Evolutionary conservation across 2,888 invertebrate species (phyloP).

Genomic region (Toxonevra muliebris): DNA sequence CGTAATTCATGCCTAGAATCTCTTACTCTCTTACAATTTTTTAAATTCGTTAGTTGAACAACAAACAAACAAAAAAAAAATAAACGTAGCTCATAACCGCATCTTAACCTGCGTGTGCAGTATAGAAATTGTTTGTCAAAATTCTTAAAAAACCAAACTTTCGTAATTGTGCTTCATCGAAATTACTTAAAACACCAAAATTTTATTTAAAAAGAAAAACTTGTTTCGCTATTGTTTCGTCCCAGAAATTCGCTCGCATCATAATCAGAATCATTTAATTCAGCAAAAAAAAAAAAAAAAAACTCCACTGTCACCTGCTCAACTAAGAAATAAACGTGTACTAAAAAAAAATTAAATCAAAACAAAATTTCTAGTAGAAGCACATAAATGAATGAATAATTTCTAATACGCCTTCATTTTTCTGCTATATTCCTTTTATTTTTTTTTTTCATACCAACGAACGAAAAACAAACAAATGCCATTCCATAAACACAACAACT

Average conservation of each 20-base stretch:
- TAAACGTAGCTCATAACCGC: constrained; percentile 22
- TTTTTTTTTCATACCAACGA: constrained; percentile 54
- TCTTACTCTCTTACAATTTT: not conserved
- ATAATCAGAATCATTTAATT: constrained; percentile 37
- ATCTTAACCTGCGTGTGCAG: constrained; percentile 15
- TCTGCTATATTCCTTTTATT: constrained; percentile 34
- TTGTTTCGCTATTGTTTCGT: constrained; percentile 19
- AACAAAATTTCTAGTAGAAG: constrained; percentile 6
- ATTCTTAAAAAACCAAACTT: constrained; percentile 20
- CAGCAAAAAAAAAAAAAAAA: constrained; percentile 26
- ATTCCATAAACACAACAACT: constrained; percentile 18
- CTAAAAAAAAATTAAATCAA: constrained; percentile 12
- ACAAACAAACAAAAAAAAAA: not conserved
- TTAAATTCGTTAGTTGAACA: not conserved
- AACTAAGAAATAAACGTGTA: constrained; percentile 39
- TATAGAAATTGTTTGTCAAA: constrained; percentile 1
- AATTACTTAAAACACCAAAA: constrained; percentile 25
- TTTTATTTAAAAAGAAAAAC: constrained; percentile 4
- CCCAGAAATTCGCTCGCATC: constrained; percentile 39
- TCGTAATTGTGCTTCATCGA: constrained; percentile 25
- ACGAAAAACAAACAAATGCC: constrained; percentile 31
- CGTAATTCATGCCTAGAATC: not conserved
- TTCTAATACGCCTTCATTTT: constrained; percentile 13
- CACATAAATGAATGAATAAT: constrained; percentile 3
- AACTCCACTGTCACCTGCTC: constrained; percentile 30